A percentile compares a stretch with the other conserved stretches of the same genome.
phyloP scores from a whole-genome alignment of 2,797 vertebrate genomes.

The Cuniculus paca region DNA sequence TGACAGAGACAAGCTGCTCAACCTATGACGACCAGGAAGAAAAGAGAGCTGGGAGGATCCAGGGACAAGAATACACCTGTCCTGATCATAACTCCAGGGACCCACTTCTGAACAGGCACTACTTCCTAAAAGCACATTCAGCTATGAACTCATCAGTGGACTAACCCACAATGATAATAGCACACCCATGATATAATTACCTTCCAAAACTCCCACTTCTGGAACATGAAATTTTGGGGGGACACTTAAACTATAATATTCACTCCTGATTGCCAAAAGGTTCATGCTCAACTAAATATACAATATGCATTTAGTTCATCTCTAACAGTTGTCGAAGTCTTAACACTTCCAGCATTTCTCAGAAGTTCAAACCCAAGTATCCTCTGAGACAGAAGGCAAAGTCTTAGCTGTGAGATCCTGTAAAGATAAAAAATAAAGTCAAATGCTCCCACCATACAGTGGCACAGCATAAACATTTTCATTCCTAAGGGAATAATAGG shows the following conservation, averaged over 20 bases:
- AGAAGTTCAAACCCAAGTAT: background rate
- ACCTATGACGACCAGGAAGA: background rate
- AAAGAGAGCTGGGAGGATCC: background rate
- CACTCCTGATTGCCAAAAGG: background rate
- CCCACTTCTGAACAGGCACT: background rate
- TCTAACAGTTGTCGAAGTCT: background rate
- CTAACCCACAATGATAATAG: background rate
- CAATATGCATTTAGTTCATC: background rate
- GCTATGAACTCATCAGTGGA: background rate
- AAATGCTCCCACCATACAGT: background rate
- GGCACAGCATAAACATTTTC: background rate
- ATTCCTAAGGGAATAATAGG: background rate
- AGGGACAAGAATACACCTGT: background rate
- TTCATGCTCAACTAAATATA: background rate
- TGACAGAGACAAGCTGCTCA: background rate
- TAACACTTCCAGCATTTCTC: background rate
- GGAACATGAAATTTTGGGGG: background rate
- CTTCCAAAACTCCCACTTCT: background rate
- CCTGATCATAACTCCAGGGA: background rate
- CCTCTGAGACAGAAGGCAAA: background rate
- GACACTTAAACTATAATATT: background rate
- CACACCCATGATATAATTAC: background rate
- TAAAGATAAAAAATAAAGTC: background rate
- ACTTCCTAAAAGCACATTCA: background rate
- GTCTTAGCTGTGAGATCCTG: background rate